These are phyloP conservation scores for Melanophora roralis DNA, from an alignment of 2,888 invertebrate species.

Conservation along the genomic window DNA sequence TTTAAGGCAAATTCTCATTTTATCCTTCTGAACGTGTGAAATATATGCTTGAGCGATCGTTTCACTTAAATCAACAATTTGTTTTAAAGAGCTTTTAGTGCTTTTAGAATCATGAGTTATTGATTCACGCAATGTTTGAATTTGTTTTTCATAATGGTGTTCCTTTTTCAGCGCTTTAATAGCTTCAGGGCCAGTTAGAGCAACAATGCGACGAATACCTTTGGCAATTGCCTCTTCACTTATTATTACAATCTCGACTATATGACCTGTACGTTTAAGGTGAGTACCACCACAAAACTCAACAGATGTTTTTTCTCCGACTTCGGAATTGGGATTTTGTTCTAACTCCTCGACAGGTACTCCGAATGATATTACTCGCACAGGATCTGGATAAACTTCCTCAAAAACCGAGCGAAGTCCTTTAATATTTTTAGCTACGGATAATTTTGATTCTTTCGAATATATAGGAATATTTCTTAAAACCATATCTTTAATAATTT, in stretches of 20 bases:
- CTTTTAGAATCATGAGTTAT: slow-evolving; percentile 80
- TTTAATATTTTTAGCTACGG: slow-evolving; percentile 92
- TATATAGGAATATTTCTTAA: slow-evolving; percentile 87
- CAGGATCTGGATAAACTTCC: slow-evolving; percentile 98
- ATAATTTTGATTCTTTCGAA: slow-evolving; percentile 90
- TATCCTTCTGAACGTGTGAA: slow-evolving; percentile 96
- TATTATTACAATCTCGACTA: slow-evolving; percentile 96
- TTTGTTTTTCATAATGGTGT: slow-evolving; percentile 86
- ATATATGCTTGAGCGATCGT: slow-evolving; percentile 94
- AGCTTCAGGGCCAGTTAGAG: slow-evolving; percentile 96
- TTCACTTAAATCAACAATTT: slow-evolving; percentile 88
- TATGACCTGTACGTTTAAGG: slow-evolving; percentile 92
- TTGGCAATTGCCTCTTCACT: slow-evolving; percentile 99
- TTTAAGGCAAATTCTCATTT: slow-evolving; percentile 89
- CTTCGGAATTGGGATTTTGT: slow-evolving; percentile 87
- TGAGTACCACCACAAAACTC: slow-evolving; percentile 99
- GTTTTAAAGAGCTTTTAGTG: slow-evolving; percentile 83
- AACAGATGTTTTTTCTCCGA: slow-evolving; percentile 91
- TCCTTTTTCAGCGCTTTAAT: too few relatives aligned
- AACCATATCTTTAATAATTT: slow-evolving; percentile 86
- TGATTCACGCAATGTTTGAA: slow-evolving; percentile 81
- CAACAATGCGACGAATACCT: slow-evolving; percentile 97
- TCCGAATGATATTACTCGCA: slow-evolving; percentile 94
- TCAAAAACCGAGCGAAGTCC: slow-evolving; percentile 98
- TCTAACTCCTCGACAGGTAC: slow-evolving; percentile 93